Base-by-base conservation (phyloP, 1,140 invertebrate species). In the Brachionus plicatilis region DNA sequence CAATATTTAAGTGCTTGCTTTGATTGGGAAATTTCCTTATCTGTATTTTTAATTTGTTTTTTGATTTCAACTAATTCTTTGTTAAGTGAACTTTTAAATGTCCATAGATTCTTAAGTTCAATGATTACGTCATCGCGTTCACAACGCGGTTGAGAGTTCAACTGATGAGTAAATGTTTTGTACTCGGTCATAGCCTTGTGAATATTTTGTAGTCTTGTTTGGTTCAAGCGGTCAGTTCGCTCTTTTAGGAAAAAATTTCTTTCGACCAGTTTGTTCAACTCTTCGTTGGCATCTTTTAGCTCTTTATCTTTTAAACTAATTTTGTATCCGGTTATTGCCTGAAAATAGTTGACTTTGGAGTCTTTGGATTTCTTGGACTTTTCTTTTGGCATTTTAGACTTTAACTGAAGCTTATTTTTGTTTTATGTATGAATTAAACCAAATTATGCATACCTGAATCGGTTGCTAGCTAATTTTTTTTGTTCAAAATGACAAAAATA, bases 191-290 rank as follows among this genome's bases (percentile, higher is more conserved):
- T n/a, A 3, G 79, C 79, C 53, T 82, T 60, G 37, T 65, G n/a
- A 65, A 82, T 17, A 68, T 82, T 82, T n/a, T 82, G n/a, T 17
- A 66, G 9, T 60, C 43, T 82, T 6, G 79, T 45, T 68, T 60
- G 65, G 20, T 41, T 60, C 33, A 82, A 47, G 7, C 79, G 50
- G 11, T 60, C 53, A 5, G 56, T 82, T 41, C 79, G 79, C 43
- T 82, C 37, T 82, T 82, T 82, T 7, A 82, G 53, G 43, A 65
- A 45, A 65, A 82, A 60, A 43, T 82, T 82, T 37, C 53, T 27
- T 65, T 82, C 79, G 11, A 60, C 53, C 4, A 82, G 41, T 11
- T 82, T 45, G 24, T 65, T 65, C 9, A 82, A 24, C 27, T 60
- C 65, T 65, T 68, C 53, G 14, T 82, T 82, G 7, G 17, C 53